These are phyloP conservation scores for Altica lythri DNA, from an alignment of 2,888 invertebrate genomes.

Conservation along the genomic window DNA sequence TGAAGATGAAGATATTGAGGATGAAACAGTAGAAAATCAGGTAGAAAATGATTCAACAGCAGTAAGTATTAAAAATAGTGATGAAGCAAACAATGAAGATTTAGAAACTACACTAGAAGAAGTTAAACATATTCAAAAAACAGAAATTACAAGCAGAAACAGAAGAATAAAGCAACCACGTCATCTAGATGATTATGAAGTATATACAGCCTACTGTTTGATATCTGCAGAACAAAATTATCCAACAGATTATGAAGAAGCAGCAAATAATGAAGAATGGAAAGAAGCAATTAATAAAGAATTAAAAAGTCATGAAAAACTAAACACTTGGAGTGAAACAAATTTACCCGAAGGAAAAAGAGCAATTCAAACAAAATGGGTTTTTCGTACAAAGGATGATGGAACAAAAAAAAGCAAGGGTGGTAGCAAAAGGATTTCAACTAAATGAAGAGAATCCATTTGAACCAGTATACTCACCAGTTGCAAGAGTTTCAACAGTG, in stretches of 20 bases:
- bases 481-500: slow-evolving; percentile 31
- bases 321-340: slow-evolving; percentile 13
- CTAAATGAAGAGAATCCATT: slow-evolving; percentile 25
- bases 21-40: neutral
- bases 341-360: slow-evolving; percentile 11
- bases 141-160: slow-evolving; percentile 13
- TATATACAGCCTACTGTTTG: slow-evolving; percentile 26
- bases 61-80: neutral
- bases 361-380: slow-evolving; percentile 24
- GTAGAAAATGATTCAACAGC: neutral
- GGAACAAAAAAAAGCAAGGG: slow-evolving; percentile 32
- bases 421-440: slow-evolving; percentile 32
- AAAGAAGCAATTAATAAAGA: slow-evolving; percentile 36
- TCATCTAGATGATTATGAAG: slow-evolving; percentile 26
- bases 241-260: slow-evolving; percentile 8
- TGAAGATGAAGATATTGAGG: slow-evolving; percentile 10
- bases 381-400: slow-evolving; percentile 24
- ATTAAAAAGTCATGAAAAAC: slow-evolving; percentile 17
- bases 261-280: slow-evolving; percentile 9
- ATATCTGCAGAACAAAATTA: neutral
- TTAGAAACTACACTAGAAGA: slow-evolving; percentile 18
- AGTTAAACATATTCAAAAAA: slow-evolving; percentile 10
- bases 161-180: slow-evolving; percentile 27
- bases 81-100: slow-evolving; percentile 8
- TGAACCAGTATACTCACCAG: slow-evolving; percentile 29